phyloP scores from a whole-genome alignment of 2,797 vertebrate genomes.

The Linurgus olivaceus region DNA sequence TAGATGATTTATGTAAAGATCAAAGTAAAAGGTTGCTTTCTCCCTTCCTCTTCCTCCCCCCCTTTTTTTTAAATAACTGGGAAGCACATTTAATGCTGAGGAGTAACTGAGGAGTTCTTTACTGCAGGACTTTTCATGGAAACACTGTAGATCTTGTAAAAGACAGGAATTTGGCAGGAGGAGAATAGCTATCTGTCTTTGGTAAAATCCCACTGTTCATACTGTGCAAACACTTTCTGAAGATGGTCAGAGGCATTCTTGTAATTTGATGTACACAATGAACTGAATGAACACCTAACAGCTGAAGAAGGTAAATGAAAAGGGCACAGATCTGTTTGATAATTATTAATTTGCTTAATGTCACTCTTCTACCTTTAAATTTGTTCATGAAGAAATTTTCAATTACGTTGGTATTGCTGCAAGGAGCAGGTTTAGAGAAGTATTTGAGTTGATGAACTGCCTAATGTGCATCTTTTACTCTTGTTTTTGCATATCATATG shows the following conservation, averaged over 20 bases:
- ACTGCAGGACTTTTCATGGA: neutral
- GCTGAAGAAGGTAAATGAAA: slow-evolving; percentile 46
- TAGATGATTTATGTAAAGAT: neutral
- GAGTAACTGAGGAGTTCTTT: neutral
- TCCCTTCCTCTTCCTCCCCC: neutral
- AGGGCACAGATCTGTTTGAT: slow-evolving; percentile 58
- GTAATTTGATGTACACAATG: slow-evolving; percentile 1
- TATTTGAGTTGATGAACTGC: slow-evolving; percentile 45
- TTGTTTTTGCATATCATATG: neutral
- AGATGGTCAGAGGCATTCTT: neutral
- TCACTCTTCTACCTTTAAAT: slow-evolving; percentile 50
- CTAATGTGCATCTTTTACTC: slow-evolving; percentile 42
- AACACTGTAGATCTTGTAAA: neutral
- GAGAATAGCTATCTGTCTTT: neutral
- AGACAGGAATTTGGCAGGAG: neutral
- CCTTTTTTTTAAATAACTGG: neutral
- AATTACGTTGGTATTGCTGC: slow-evolving; percentile 50
- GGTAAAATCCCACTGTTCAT: neutral
- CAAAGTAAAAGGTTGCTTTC: neutral
- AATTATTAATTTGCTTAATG: slow-evolving; percentile 67
- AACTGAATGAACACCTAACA: slow-evolving; percentile 15
- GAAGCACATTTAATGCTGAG: neutral
- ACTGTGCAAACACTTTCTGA: neutral
- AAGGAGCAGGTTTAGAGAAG: slow-evolving; percentile 48
- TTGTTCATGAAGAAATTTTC: slow-evolving; percentile 62